Evolutionary conservation across 2,113 vertebrate genomes (phyloP).

Genomic region (Rallus limicola): DNA sequence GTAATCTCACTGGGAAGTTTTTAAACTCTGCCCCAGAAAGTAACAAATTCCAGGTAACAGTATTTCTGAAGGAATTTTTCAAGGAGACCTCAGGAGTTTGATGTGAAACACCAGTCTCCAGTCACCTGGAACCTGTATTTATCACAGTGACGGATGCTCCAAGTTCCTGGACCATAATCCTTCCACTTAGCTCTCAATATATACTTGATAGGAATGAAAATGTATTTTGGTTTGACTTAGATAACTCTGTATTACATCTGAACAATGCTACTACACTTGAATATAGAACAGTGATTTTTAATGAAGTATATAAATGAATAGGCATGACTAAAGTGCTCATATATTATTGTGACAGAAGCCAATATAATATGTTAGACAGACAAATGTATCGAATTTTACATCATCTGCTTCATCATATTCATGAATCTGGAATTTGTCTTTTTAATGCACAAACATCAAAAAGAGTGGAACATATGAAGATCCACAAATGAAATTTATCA

Average conservation of each 20-base stretch:
- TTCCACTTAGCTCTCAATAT: neutral
- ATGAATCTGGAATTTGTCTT: neutral
- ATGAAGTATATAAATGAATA: neutral
- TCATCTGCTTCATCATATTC: neutral
- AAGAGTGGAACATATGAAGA: neutral
- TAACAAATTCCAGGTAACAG: neutral
- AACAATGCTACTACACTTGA: neutral
- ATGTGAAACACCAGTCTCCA: neutral
- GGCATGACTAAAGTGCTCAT: neutral
- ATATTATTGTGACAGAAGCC: neutral
- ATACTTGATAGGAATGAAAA: neutral
- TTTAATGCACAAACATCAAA: conserved; percentile 13
- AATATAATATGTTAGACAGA: neutral
- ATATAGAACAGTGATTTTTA: neutral
- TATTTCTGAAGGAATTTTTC: neutral
- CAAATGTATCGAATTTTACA: neutral
- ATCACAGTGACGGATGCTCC: neutral
- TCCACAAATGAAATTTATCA: neutral
- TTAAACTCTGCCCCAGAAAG: neutral
- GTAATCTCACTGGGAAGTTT: neutral
- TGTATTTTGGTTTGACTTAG: neutral
- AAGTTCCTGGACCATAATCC: neutral
- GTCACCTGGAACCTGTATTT: neutral
- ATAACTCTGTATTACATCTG: neutral
- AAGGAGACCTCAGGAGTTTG: neutral